phyloP scores from a whole-genome alignment of 2,113 vertebrate species.

The Tretioscincus oriximinensis region DNA sequence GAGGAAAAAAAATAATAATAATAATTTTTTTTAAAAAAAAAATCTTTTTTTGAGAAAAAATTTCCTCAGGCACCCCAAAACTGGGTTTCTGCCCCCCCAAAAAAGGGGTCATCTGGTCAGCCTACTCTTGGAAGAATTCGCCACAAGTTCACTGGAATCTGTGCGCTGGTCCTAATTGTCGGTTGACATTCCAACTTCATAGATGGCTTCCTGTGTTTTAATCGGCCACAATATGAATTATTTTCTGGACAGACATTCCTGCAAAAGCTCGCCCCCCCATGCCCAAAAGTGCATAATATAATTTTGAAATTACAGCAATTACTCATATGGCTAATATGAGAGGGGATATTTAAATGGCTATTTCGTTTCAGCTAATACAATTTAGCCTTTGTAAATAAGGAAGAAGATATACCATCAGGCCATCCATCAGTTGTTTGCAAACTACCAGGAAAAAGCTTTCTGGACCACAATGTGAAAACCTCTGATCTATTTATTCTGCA shows the following conservation, averaged over 20 bases:
- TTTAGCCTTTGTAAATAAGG: conserved; percentile 20
- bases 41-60: too few relatives aligned
- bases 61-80: too few relatives aligned
- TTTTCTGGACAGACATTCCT: conserved; percentile 17
- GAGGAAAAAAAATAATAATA: too few relatives aligned
- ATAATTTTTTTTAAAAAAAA: too few relatives aligned
- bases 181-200: not conserved
- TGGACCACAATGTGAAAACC: conserved; percentile 30
- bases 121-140: conserved; percentile 18
- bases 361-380: conserved; percentile 41
- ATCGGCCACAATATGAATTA: not conserved
- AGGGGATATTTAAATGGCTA: conserved; percentile 5
- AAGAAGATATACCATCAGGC: conserved; percentile 31
- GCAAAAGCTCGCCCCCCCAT: conserved; percentile 7
- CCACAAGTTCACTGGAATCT: conserved; percentile 9
- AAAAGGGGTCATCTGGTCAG: too few relatives aligned
- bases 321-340: conserved; percentile 28
- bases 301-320: conserved; percentile 23
- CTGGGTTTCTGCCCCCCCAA: too few relatives aligned
- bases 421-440: conserved; percentile 19
- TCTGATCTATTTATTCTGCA: conserved; percentile 40
- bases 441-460: conserved; percentile 40
- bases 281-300: not conserved
- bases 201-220: not conserved
- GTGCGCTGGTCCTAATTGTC: not conserved